These are phyloP conservation scores for Pogonocherus hispidulus DNA, from an alignment of 2,888 invertebrate genomes.

Conservation along the genomic window DNA sequence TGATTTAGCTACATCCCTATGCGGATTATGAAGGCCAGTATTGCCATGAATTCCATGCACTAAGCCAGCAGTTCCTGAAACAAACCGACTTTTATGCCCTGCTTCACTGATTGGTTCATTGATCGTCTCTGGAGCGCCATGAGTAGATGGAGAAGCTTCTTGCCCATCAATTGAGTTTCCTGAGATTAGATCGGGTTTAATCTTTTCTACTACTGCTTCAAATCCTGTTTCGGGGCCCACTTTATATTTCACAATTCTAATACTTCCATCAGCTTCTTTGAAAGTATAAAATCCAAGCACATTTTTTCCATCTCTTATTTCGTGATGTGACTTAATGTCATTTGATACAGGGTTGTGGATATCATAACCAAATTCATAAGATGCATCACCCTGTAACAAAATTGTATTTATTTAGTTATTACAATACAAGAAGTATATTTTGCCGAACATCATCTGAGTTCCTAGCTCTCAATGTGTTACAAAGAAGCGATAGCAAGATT, in stretches of 20 bases:
- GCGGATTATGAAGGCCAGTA: not conserved
- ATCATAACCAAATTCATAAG: slow-evolving; percentile 64
- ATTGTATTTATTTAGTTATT: no score
- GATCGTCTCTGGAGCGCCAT: not conserved
- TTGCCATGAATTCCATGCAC: not conserved
- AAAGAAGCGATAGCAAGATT: no score
- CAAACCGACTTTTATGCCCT: slow-evolving; percentile 6
- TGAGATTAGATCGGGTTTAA: not conserved
- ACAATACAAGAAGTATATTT: no score
- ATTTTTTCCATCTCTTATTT: slow-evolving; percentile 62
- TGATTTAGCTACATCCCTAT: not conserved
- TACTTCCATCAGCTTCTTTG: slow-evolving; percentile 64
- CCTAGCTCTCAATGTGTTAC: no score
- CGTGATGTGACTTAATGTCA: slow-evolving; percentile 63
- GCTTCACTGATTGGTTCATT: not conserved
- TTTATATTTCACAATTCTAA: slow-evolving; percentile 62
- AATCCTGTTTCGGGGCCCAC: slow-evolving; percentile 17
- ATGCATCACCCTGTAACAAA: slow-evolving; percentile 11
- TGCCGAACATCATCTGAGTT: no score
- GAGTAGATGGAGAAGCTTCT: not conserved
- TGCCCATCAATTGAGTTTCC: not conserved
- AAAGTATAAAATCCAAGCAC: slow-evolving; percentile 64
- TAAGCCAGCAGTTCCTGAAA: not conserved
- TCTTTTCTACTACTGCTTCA: slow-evolving; percentile 17
- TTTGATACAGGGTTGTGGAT: slow-evolving; percentile 65